A percentile compares a stretch with the other conserved stretches of the same genome.
Conservation (phyloP, 2,888 invertebrate species). For the Drosophila neoperkinsi region DNA sequence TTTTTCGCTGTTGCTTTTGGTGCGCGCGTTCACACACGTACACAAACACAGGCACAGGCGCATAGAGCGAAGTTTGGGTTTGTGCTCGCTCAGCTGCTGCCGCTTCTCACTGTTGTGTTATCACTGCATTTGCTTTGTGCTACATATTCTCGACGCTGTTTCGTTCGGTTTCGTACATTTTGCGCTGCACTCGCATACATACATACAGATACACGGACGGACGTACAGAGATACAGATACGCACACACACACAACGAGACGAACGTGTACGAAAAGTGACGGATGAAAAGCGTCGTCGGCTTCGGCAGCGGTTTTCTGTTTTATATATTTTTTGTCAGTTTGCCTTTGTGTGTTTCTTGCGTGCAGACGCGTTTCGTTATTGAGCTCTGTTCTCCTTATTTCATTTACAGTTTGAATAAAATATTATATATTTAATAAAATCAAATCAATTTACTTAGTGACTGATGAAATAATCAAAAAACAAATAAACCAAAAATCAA, state of each 20-base stretch:
- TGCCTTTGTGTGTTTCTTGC: slow-evolving; percentile 75
- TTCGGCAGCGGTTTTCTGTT: slow-evolving; percentile 44
- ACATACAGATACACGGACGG: slow-evolving; percentile 3
- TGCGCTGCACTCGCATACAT: slow-evolving; percentile 41
- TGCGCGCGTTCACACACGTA: slow-evolving; percentile 74
- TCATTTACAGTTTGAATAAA: slow-evolving; percentile 31
- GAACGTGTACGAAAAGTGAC: slow-evolving; percentile 50
- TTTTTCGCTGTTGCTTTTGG: slow-evolving; percentile 72
- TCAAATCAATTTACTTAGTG: slow-evolving; percentile 14
- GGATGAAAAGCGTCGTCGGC: slow-evolving; percentile 49
- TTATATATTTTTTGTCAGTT: slow-evolving; percentile 61
- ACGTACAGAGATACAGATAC: slow-evolving; percentile 7
- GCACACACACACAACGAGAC: slow-evolving; percentile 22
- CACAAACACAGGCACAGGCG: slow-evolving; percentile 39
- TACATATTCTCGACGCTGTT: slow-evolving; percentile 51
- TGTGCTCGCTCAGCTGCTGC: slow-evolving; percentile 71
- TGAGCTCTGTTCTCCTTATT: slow-evolving; percentile 36
- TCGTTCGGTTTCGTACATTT: slow-evolving; percentile 64
- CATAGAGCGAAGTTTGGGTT: slow-evolving; percentile 40
- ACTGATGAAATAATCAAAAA: slow-evolving; percentile 24
- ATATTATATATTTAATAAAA: slow-evolving; percentile 10
- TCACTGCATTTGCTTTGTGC: slow-evolving; percentile 75
- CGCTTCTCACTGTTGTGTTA: slow-evolving; percentile 55
- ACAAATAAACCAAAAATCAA: background rate
- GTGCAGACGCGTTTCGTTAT: slow-evolving; percentile 74